Percentiles rank a stretch among this genome's conserved stretches.
phyloP scores from a whole-genome alignment of 2,888 invertebrate species.

The Gymnosoma rotundatum region DNA sequence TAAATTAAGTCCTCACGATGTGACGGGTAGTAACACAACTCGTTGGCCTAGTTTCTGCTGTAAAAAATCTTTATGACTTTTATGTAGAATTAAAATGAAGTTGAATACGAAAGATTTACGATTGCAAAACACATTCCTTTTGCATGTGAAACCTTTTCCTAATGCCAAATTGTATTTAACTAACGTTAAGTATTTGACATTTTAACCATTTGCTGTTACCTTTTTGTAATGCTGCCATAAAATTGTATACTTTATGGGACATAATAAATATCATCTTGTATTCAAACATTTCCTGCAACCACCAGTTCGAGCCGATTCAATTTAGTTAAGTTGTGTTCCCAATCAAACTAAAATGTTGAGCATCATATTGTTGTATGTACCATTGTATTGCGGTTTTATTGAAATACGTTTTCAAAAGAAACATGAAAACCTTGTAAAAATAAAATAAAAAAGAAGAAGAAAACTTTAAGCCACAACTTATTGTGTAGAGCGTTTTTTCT shows the following conservation, averaged over 20 bases:
- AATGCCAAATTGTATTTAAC: constrained; percentile 3
- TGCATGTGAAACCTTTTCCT: constrained; percentile 3
- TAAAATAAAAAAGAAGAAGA: not conserved
- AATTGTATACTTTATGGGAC: constrained; percentile 74
- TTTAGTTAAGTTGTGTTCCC: not conserved
- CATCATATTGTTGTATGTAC: not conserved
- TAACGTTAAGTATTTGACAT: constrained; percentile 32
- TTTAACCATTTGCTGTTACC: constrained; percentile 4
- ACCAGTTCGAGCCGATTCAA: not conserved
- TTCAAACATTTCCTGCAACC: not conserved
- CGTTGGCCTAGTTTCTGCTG: constrained; percentile 33
- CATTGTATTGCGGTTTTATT: constrained; percentile 26
- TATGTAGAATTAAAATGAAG: not conserved
- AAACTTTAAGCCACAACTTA: constrained; percentile 38
- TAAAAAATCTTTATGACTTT: not conserved
- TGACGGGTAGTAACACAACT: not conserved
- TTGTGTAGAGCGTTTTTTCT: constrained; percentile 31
- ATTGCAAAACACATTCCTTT: not conserved
- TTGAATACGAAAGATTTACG: not conserved
- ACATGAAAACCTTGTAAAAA: not conserved
- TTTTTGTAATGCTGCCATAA: constrained; percentile 72
- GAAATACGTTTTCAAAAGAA: constrained; percentile 7
- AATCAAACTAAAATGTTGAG: not conserved
- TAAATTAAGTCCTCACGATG: constrained; percentile 16
- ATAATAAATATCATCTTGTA: constrained; percentile 70